Evolutionary conservation across 2,888 invertebrate genomes (phyloP).

Genomic region (Plagodis dolabraria): DNA sequence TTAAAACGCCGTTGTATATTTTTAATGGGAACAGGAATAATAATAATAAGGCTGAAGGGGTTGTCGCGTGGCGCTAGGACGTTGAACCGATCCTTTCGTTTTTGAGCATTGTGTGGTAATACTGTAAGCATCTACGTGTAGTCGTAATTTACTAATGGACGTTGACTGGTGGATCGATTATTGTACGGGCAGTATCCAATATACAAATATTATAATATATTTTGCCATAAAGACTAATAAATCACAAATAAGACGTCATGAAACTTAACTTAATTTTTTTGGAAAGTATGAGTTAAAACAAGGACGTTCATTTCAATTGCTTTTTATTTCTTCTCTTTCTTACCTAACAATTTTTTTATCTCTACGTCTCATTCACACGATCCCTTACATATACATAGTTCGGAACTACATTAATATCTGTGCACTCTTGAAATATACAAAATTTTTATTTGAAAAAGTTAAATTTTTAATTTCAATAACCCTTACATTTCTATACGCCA

Average conservation of each 20-base stretch:
- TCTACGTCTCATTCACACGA: too few relatives aligned
- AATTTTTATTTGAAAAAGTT: too few relatives aligned
- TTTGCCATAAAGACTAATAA: background rate
- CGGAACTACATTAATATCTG: too few relatives aligned
- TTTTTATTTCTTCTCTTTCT: too few relatives aligned
- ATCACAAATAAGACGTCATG: background rate
- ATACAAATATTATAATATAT: background rate
- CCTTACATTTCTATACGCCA: too few relatives aligned
- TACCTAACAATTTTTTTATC: too few relatives aligned
- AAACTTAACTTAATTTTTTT: too few relatives aligned
- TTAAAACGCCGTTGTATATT: slow-evolving; percentile 50
- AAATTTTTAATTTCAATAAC: too few relatives aligned
- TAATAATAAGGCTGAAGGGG: slow-evolving; percentile 57
- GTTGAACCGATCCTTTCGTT: slow-evolving; percentile 60
- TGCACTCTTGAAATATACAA: too few relatives aligned
- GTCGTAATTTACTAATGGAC: slow-evolving; percentile 31
- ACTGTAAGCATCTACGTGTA: slow-evolving; percentile 7
- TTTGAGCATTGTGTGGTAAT: slow-evolving; percentile 24
- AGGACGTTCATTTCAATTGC: too few relatives aligned
- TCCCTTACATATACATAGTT: too few relatives aligned
- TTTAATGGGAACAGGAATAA: slow-evolving; percentile 56
- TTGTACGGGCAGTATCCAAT: slow-evolving; percentile 2
- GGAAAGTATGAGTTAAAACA: too few relatives aligned
- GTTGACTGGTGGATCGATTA: slow-evolving; percentile 23
- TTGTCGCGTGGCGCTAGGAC: slow-evolving; percentile 72